phyloP scores from a whole-genome alignment of 2,113 vertebrate species.

The Osmerus mordax region DNA sequence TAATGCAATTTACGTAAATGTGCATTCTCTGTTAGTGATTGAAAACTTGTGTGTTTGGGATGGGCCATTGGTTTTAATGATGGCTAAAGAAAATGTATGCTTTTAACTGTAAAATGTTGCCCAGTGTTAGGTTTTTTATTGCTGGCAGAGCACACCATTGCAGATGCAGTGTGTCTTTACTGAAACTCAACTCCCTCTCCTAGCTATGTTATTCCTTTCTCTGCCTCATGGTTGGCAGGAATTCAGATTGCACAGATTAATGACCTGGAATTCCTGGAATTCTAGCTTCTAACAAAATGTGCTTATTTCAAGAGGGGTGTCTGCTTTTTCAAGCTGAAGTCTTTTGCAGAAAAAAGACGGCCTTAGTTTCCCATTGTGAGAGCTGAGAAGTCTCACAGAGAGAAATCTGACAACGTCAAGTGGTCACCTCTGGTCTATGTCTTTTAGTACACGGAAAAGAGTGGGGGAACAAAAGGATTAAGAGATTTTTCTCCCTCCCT shows the following conservation, averaged over 20 bases:
- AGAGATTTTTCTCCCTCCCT: conserved; percentile 26
- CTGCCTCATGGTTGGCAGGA: conserved; percentile 60
- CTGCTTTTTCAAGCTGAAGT: conserved; percentile 33
- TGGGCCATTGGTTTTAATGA: neutral
- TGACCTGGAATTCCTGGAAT: conserved; percentile 77
- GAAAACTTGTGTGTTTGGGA: neutral
- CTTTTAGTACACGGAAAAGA: conserved; percentile 59
- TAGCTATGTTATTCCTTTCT: conserved; percentile 44
- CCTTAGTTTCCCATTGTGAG: conserved; percentile 29
- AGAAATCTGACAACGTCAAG: conserved; percentile 49
- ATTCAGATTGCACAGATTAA: conserved; percentile 72
- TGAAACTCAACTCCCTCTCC: conserved; percentile 51
- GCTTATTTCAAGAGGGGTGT: conserved; percentile 48
- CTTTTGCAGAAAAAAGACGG: conserved; percentile 27
- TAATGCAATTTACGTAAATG: too few relatives aligned
- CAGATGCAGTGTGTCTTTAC: conserved; percentile 23
- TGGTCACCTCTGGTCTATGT: conserved; percentile 57
- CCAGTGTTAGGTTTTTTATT: too few relatives aligned
- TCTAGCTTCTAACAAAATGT: conserved; percentile 62
- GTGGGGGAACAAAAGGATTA: conserved; percentile 56
- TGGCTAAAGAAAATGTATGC: too few relatives aligned
- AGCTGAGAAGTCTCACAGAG: conserved; percentile 47
- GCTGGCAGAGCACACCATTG: neutral
- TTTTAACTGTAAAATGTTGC: too few relatives aligned
- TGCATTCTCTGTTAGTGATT: too few relatives aligned